These are phyloP conservation scores for Nyctibius bracteatus DNA, from an alignment of 2,113 vertebrate species.

Conservation along the genomic window DNA sequence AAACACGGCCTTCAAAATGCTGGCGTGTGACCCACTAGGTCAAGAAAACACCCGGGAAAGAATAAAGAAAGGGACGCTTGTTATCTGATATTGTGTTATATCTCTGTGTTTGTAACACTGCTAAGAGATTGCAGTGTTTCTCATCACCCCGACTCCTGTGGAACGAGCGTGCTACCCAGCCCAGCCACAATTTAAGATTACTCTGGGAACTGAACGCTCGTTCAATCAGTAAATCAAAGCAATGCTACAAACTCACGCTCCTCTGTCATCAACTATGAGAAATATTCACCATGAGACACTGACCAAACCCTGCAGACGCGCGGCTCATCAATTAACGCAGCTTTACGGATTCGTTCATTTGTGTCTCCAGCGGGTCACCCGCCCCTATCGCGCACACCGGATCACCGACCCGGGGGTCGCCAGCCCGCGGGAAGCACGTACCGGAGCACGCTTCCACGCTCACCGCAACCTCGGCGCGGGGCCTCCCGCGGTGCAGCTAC, in stretches of 20 bases:
- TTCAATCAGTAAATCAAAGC: fast-evolving
- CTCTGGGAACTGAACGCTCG: fast-evolving
- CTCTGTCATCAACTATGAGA: fast-evolving
- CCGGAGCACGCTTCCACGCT: not conserved
- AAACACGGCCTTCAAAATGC: not conserved
- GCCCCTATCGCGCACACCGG: fast-evolving
- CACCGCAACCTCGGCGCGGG: not conserved
- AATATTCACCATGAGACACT: fast-evolving
- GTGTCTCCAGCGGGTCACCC: not conserved
- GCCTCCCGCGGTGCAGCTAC: not conserved
- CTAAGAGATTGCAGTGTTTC: fast-evolving
- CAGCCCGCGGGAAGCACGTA: no score
- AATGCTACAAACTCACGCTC: fast-evolving
- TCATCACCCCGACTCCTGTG: no score
- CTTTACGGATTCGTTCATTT: fast-evolving
- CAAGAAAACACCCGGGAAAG: not conserved
- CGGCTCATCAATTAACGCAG: fast-evolving
- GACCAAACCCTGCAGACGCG: fast-evolving
- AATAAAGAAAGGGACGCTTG: not conserved
- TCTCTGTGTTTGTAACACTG: no score
- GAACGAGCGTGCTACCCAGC: fast-evolving
- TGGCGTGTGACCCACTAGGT: not conserved
- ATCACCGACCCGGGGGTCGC: fast-evolving
- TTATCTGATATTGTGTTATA: fast-evolving
- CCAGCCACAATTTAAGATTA: fast-evolving